Evolutionary conservation across 2,888 invertebrate genomes (phyloP), one percentile per base, ranked within the genome.

Genomic region (Dynastes tityus): DNA sequence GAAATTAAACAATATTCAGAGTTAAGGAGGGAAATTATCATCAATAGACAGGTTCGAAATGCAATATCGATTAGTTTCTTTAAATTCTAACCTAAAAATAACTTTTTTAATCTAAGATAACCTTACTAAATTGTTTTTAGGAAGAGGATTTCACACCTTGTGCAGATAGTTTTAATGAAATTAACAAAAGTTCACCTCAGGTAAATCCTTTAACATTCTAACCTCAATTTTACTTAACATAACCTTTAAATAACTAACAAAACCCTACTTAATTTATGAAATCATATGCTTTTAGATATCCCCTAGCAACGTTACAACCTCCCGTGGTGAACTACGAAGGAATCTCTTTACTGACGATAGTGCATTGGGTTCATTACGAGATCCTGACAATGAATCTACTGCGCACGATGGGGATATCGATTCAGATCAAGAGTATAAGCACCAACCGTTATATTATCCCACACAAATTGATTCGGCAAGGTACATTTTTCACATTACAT

Each of bases 381-480:
- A 85, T 67, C 82, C 80, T 1, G 91, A 91, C 84, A 88, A 87
- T 67, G 88, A 89, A 82, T 94, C 95, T 22, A 95, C 95, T 8
- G 96, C 96, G 79, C 96, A 96, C 85, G 95, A 96, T 81, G 95
- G 95, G 0, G 96, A 96, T 83, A 92, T 95, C 0, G 96, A 96
- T 84, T 96, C 96, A 84, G 96, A 95, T 85, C 94, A 95, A 0
- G 95, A 95, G 82, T 90, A 94, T 63, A 81, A 87, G 70, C 86
- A 85, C 22, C 89, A 85, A 84, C 90, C 87, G 0, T 80, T 88
- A 49, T 88, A 88, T 82, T 88, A 88, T 82, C 87, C 87, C 1
- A 83, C 84, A 2, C 87, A 87, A 73, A 81, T 82, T 3, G 87
- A 87, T 83, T 86, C 86, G 2, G 84, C 86, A 11, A 87, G 86